Conservation (phyloP, 2,797 vertebrate genomes). For the Myotis daubentonii region DNA sequence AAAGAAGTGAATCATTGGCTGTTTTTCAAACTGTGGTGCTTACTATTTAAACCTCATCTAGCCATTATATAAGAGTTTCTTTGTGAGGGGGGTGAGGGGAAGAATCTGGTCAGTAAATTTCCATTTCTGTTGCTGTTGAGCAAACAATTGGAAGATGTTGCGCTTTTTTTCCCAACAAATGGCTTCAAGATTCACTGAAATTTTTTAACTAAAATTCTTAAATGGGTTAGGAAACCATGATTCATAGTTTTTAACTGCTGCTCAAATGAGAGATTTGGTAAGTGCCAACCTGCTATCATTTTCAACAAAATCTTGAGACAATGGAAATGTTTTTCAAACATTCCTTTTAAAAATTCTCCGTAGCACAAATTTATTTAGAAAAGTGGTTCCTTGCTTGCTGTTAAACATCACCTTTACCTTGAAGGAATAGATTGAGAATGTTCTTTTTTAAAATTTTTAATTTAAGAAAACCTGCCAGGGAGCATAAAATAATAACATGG, state of each 20-base stretch:
- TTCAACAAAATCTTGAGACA: not conserved
- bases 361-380: not conserved
- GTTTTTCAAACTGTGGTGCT: not conserved
- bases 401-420: not conserved
- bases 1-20: not conserved
- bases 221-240: constrained; percentile 32
- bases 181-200: not conserved
- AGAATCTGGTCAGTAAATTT: constrained; percentile 6
- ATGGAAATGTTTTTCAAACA: not conserved
- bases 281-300: not conserved
- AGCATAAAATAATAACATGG: not conserved
- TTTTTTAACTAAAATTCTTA: constrained; percentile 26
- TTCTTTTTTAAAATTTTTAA: not conserved
- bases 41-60: constrained; percentile 14
- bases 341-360: constrained; percentile 20
- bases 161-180: not conserved
- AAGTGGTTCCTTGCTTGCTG: not conserved
- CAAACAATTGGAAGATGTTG: constrained; percentile 14
- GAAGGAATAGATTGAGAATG: not conserved
- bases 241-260: not conserved
- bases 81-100: not conserved
- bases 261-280: not conserved
- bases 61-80: not conserved
- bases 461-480: not conserved
- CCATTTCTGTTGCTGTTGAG: constrained; percentile 11